Evolutionary conservation across 1,140 invertebrate species (phyloP).

Genomic region (Drosophila funebris): DNA sequence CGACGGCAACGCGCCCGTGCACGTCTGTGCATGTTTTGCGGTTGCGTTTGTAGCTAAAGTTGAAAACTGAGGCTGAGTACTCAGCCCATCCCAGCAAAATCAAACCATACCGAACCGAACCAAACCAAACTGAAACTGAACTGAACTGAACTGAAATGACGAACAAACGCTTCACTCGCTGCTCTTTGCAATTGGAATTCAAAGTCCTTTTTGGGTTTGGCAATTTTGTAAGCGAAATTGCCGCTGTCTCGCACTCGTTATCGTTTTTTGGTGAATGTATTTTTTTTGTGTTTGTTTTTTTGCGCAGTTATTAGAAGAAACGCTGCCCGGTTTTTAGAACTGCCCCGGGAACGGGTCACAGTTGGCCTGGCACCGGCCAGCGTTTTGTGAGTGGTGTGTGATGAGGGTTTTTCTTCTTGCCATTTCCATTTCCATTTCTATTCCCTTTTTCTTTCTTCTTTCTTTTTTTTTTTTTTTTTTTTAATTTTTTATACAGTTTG

Average conservation of each 20-base stretch:
- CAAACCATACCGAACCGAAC: conserved; percentile 12
- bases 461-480: conserved; percentile 45
- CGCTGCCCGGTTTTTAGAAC: conserved; percentile 49
- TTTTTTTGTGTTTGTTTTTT: conserved; percentile 45
- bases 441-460: conserved; percentile 45
- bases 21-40: conserved; percentile 77
- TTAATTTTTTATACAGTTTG: conserved; percentile 37
- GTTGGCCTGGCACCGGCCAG: conserved; percentile 50
- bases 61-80: conserved; percentile 34
- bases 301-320: conserved; percentile 80
- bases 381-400: conserved; percentile 67
- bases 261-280: conserved; percentile 52
- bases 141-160: conserved; percentile 36
- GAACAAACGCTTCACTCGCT: conserved; percentile 19
- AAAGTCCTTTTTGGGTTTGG: conserved; percentile 81
- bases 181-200: conserved; percentile 75
- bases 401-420: conserved; percentile 73
- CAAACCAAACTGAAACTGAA: conserved; percentile 1
- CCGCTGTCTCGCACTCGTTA: conserved; percentile 71
- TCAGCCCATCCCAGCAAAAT: not conserved
- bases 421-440: no score
- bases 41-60: conserved; percentile 60
- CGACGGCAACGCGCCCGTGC: conserved; percentile 37
- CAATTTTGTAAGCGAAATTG: conserved; percentile 81
- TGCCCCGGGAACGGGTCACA: conserved; percentile 57